phyloP scores from a whole-genome alignment of 23 tunicate genomes.

The Phallusia fumigata region DNA sequence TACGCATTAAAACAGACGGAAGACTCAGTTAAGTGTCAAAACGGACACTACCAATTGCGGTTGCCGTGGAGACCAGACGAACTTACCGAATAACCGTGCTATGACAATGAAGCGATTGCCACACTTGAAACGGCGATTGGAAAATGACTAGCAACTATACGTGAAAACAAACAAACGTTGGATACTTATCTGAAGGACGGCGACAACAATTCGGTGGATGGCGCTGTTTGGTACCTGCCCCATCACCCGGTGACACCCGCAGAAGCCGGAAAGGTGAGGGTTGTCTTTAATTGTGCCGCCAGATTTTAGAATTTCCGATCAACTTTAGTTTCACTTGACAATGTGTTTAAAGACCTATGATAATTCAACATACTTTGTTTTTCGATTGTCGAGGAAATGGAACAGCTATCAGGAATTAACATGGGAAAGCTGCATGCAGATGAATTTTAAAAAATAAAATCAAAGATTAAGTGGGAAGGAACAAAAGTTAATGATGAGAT shows the following conservation, averaged over 20 bases:
- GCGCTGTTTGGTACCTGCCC: not conserved
- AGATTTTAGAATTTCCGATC: not conserved
- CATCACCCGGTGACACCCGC: not conserved
- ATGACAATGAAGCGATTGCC: conserved; percentile 9
- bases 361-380: too few species aligned
- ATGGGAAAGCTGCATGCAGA: too few species aligned
- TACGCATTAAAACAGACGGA: conserved; percentile 2
- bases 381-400: too few species aligned
- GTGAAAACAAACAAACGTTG: not conserved
- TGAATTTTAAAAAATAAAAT: too few species aligned
- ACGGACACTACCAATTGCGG: conserved; percentile 19
- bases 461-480: too few species aligned
- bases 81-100: conserved; percentile 6
- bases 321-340: not conserved
- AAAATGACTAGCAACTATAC: not conserved
- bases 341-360: too few species aligned
- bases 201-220: too few species aligned
- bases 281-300: not conserved
- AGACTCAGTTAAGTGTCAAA: not conserved
- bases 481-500: too few species aligned
- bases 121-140: conserved; percentile 13
- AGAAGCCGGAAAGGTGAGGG: not conserved
- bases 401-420: too few species aligned
- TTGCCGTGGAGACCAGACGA: conserved; percentile 16
- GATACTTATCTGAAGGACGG: conserved; percentile 3